These are phyloP conservation scores for Tachycineta bicolor DNA, from an alignment of 2,113 vertebrate species.

Conservation along the genomic window DNA sequence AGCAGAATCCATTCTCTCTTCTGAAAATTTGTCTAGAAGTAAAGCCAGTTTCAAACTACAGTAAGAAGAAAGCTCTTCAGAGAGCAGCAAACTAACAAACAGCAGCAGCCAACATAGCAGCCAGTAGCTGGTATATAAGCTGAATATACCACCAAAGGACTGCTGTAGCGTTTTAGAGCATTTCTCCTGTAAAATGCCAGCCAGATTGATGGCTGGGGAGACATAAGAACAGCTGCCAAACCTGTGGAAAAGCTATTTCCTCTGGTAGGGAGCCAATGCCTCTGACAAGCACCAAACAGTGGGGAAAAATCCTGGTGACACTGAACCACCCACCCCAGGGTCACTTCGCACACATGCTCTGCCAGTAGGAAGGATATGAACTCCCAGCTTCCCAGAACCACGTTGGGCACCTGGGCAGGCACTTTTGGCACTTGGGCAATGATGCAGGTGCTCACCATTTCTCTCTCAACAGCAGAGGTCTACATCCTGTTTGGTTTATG, in stretches of 20 bases:
- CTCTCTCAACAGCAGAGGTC: background rate
- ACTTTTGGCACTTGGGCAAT: background rate
- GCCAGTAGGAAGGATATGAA: fast-evolving
- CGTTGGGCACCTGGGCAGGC: background rate
- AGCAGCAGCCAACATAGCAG: background rate
- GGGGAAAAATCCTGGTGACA: background rate
- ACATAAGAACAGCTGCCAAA: background rate
- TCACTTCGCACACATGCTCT: background rate
- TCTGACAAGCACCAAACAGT: background rate
- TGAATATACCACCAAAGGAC: background rate
- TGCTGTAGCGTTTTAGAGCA: background rate
- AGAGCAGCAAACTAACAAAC: background rate
- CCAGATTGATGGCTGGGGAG: background rate
- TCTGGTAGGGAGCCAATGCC: background rate
- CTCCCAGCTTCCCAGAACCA: background rate
- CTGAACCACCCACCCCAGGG: background rate
- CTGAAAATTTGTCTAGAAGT: background rate
- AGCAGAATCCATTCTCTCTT: background rate
- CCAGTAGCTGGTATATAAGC: background rate
- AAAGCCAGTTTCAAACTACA: background rate
- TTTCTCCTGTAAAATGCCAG: background rate
- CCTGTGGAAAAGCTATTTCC: background rate
- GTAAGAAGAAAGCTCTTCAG: background rate
- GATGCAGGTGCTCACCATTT: background rate
- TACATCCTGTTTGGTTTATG: background rate